These are phyloP conservation scores for Neotoma lepida DNA, from an alignment of 2,113 vertebrate species.

Conservation along the genomic window DNA sequence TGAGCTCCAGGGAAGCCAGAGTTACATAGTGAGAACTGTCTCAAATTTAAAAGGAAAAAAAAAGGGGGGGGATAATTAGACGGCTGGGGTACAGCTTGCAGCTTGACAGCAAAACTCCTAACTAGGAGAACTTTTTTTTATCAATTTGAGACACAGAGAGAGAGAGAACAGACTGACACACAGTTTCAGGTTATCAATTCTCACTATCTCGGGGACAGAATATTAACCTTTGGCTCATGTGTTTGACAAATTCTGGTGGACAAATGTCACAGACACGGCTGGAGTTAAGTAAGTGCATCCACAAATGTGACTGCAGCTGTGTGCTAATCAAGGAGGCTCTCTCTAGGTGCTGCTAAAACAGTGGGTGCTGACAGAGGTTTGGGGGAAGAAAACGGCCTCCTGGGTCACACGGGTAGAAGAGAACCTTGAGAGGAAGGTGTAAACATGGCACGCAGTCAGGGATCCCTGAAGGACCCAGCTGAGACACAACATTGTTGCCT, in stretches of 20 bases:
- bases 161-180: not conserved
- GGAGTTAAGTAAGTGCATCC: not conserved
- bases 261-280: slow-evolving; percentile 34
- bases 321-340: not conserved
- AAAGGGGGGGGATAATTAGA: not conserved
- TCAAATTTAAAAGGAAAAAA: not conserved
- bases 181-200: not conserved
- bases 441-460: not conserved
- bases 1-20: not conserved
- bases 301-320: rapidly evolving
- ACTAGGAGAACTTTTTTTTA: not conserved
- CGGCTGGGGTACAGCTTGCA: not conserved
- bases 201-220: not conserved
- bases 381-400: not conserved
- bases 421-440: not conserved
- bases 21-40: not conserved
- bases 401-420: not conserved
- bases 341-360: not conserved
- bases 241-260: slow-evolving; percentile 53
- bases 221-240: slow-evolving; percentile 42
- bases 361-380: not conserved
- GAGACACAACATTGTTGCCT: not conserved
- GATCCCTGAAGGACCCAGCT: not conserved
- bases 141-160: not conserved
- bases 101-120: not conserved